Evolutionary conservation across 2,113 vertebrate species (phyloP).

Genomic region (Abramis brama): DNA sequence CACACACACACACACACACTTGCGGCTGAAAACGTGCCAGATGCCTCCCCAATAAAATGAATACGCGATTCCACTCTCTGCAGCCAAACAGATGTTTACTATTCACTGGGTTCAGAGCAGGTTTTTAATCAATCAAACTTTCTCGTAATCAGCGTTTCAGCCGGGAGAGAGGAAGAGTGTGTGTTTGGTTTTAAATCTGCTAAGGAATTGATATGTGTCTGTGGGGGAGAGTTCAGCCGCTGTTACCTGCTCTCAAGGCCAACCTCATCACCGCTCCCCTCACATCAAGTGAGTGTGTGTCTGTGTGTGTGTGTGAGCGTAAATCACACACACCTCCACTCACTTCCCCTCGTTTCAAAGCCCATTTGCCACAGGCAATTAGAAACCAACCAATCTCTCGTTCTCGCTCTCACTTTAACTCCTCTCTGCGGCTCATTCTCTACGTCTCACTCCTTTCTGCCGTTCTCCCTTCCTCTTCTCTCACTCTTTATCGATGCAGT

Average conservation of each 20-base stretch:
- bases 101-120: not conserved
- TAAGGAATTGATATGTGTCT: constrained; percentile 48
- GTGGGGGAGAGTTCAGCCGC: constrained; percentile 33
- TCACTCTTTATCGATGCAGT: constrained; percentile 47
- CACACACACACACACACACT: too few relatives aligned
- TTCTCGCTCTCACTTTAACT: constrained; percentile 10
- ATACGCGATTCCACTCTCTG: not conserved
- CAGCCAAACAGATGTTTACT: constrained; percentile 13
- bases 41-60: constrained; percentile 16
- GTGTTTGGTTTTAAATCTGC: constrained; percentile 47
- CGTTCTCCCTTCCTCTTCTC: constrained; percentile 15
- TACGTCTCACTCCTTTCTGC: constrained; percentile 1
- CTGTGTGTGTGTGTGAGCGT: constrained; percentile 36
- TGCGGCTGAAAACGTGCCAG: not conserved
- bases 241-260: constrained; percentile 45
- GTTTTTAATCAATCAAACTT: constrained; percentile 38
- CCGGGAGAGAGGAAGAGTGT: constrained; percentile 16
- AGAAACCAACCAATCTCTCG: constrained; percentile 39
- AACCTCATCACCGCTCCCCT: constrained; percentile 44
- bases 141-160: constrained; percentile 27
- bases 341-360: constrained; percentile 47
- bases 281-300: constrained; percentile 29
- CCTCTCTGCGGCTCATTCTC: constrained; percentile 38
- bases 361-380: constrained; percentile 50
- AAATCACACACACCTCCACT: constrained; percentile 47